phyloP scores from a whole-genome alignment of 92 coral and sea anemone species.

The Phenganax subtilis region DNA sequence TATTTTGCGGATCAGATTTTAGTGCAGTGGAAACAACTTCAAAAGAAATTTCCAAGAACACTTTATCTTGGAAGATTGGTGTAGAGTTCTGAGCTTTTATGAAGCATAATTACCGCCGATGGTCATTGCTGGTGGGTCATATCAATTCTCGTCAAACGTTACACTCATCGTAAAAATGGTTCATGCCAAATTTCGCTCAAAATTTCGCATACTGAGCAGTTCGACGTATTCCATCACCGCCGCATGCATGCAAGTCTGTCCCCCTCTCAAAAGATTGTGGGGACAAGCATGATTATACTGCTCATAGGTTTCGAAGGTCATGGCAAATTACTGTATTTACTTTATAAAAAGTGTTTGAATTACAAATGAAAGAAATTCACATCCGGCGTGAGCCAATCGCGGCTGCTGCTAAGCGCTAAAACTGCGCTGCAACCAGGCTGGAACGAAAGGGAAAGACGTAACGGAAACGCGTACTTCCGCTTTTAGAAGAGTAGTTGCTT shows the following conservation, averaged over 20 bases:
- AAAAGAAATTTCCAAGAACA: slow-evolving; percentile 69
- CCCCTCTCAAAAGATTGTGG: too few species aligned
- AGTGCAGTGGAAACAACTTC: slow-evolving; percentile 91
- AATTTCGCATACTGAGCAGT: too few species aligned
- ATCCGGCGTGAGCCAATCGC: neutral
- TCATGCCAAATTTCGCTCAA: too few species aligned
- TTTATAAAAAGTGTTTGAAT: neutral
- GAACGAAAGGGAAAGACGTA: slow-evolving; percentile 1
- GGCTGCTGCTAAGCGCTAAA: neutral
- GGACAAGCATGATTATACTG: too few species aligned
- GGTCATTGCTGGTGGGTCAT: too few species aligned
- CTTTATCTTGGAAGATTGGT: slow-evolving; percentile 83
- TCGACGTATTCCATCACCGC: too few species aligned
- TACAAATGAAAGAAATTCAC: neutral
- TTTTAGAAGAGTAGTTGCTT: neutral
- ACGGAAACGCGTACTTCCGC: slow-evolving; percentile 3
- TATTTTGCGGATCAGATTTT: slow-evolving; percentile 76
- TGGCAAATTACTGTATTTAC: neutral
- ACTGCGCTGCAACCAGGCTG: neutral
- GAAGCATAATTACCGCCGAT: too few species aligned
- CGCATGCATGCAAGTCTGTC: too few species aligned
- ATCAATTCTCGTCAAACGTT: too few species aligned
- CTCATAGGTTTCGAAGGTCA: too few species aligned
- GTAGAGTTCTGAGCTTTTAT: slow-evolving; percentile 22
- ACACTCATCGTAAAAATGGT: too few species aligned